A percentile compares a stretch with the other conserved stretches of the same genome.
Evolutionary conservation across 2,888 invertebrate genomes (phyloP).

Genomic region (Dryadula phaetusa): DNA sequence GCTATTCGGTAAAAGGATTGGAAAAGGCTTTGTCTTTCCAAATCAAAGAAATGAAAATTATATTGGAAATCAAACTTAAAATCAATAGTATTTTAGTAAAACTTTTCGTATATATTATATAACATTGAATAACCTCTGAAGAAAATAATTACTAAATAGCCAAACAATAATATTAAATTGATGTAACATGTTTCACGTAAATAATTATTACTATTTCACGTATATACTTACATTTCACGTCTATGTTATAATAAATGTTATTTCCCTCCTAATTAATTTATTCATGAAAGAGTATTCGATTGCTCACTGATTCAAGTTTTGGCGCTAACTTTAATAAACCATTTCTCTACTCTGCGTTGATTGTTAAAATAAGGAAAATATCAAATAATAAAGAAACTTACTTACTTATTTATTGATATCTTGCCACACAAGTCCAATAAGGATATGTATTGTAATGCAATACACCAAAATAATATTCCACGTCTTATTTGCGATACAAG

Average conservation of each 20-base stretch:
- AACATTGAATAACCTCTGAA: too few relatives aligned
- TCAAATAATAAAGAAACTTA: neutral
- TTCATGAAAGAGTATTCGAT: constrained; percentile 10
- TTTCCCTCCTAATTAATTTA: neutral
- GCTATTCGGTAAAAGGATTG: too few relatives aligned
- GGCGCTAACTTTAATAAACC: neutral
- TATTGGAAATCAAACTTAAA: too few relatives aligned
- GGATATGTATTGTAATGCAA: neutral
- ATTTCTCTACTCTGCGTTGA: too few relatives aligned
- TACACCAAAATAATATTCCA: neutral
- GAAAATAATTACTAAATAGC: neutral
- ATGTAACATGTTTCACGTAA: neutral
- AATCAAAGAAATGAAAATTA: too few relatives aligned
- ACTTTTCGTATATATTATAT: too few relatives aligned
- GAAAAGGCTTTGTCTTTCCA: too few relatives aligned
- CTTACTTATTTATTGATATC: neutral
- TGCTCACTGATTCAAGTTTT: neutral
- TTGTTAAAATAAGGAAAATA: constrained; percentile 2
- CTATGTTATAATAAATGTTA: too few relatives aligned
- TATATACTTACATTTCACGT: too few relatives aligned
- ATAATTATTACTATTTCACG: too few relatives aligned
- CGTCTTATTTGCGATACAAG: constrained; percentile 4
- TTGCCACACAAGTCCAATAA: neutral
- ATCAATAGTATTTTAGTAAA: too few relatives aligned
- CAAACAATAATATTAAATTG: neutral